These are phyloP conservation scores for Calvadosia cruxmelitensis DNA, from an alignment of 30 jellyfish, hydroid and myxozoan species.

Conservation along the genomic window DNA sequence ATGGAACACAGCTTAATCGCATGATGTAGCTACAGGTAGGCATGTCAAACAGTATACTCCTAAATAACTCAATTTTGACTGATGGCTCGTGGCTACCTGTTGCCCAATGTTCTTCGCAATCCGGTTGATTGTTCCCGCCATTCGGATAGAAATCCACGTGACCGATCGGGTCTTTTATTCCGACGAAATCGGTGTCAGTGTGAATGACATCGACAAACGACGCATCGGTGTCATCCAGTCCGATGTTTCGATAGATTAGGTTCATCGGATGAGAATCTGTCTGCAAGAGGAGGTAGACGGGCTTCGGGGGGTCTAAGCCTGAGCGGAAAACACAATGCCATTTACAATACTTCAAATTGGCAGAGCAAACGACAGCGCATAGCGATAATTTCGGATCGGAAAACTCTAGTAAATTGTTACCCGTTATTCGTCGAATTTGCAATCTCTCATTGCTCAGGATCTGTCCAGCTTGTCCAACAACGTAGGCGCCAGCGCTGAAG, in stretches of 20 bases:
- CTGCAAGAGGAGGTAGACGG: not conserved
- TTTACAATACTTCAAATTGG: not conserved
- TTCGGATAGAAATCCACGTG: not conserved
- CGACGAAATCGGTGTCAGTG: not conserved
- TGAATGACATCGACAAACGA: not conserved
- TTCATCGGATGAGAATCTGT: not conserved
- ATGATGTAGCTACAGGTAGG: no score
- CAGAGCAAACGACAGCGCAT: not conserved
- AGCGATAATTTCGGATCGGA: not conserved
- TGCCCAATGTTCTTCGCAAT: no score
- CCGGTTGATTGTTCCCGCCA: conserved; percentile 1
- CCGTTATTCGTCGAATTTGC: not conserved
- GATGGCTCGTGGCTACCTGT: no score
- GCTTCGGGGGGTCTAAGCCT: not conserved
- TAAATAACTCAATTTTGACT: no score
- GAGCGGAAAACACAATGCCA: not conserved
- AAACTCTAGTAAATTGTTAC: not conserved
- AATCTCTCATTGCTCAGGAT: not conserved
- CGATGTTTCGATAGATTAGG: not conserved
- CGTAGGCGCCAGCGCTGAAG: not conserved
- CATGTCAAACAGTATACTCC: no score
- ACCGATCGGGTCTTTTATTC: not conserved
- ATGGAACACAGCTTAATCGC: no score
- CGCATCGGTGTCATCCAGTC: not conserved
- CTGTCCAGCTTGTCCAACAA: not conserved